phyloP scores from a whole-genome alignment of 1,140 invertebrate species.

The Rhizoglyphus robini region DNA sequence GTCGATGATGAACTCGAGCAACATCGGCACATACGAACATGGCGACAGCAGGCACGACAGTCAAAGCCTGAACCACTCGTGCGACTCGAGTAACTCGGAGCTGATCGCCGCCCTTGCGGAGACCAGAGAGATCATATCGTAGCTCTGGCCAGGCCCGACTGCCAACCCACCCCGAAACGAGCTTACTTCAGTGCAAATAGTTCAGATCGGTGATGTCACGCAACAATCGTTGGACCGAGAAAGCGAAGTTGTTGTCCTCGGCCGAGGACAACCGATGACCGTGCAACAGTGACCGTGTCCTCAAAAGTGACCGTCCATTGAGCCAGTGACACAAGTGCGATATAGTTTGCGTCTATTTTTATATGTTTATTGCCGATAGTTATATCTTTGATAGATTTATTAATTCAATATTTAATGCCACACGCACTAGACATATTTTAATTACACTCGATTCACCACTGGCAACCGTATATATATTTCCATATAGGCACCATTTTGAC shows the following conservation, averaged over 20 bases:
- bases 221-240: neutral
- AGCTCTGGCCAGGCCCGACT: neutral
- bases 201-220: neutral
- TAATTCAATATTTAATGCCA: neutral
- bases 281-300: no score
- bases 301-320: neutral
- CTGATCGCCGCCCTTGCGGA: constrained; percentile 24
- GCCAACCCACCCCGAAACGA: neutral
- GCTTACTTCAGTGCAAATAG: neutral
- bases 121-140: constrained; percentile 22
- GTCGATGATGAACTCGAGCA: neutral
- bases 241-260: neutral
- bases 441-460: no score
- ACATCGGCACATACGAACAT: neutral
- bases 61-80: neutral
- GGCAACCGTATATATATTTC: no score
- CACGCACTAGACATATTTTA: no score
- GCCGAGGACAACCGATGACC: neutral
- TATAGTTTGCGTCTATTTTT: neutral
- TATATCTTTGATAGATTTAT: constrained; percentile 9
- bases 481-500: no score
- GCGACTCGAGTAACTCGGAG: constrained; percentile 17
- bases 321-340: neutral
- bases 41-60: neutral
- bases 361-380: neutral